Conservation (phyloP, 2,797 vertebrate genomes). For the Sebastes itinus region DNA sequence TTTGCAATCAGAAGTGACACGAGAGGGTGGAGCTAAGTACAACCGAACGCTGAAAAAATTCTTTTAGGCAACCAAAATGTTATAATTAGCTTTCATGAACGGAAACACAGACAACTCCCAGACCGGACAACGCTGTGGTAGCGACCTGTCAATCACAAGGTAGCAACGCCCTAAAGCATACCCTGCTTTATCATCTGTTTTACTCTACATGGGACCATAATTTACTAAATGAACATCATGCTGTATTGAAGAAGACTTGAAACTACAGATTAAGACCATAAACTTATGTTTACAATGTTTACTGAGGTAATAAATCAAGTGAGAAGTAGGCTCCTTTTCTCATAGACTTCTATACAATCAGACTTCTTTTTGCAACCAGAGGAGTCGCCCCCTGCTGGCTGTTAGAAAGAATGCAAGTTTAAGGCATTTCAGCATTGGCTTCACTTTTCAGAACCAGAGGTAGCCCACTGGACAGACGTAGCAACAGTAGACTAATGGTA, state of each 20-base stretch:
- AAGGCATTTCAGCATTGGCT: not conserved
- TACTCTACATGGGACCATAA: not conserved
- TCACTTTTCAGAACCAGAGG: not conserved
- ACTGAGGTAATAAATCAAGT: not conserved
- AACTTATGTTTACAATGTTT: not conserved
- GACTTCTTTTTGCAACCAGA: not conserved
- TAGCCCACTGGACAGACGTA: not conserved
- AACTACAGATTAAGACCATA: not conserved
- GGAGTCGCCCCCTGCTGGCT: not conserved
- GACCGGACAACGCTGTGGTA: not conserved
- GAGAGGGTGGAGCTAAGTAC: no score
- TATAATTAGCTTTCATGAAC: not conserved
- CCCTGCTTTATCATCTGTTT: not conserved
- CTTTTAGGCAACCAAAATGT: no score
- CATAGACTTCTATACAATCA: not conserved
- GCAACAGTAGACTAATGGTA: not conserved
- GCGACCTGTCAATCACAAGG: not conserved
- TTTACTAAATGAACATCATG: not conserved
- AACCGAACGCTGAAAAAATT: no score
- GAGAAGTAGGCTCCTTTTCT: accelerated
- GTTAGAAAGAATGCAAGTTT: not conserved
- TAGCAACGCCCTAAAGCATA: not conserved
- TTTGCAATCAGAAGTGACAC: no score
- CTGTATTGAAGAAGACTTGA: not conserved
- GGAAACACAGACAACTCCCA: not conserved